These are phyloP conservation scores for Apis florea DNA, from an alignment of 1,140 invertebrate genomes.

Conservation along the genomic window DNA sequence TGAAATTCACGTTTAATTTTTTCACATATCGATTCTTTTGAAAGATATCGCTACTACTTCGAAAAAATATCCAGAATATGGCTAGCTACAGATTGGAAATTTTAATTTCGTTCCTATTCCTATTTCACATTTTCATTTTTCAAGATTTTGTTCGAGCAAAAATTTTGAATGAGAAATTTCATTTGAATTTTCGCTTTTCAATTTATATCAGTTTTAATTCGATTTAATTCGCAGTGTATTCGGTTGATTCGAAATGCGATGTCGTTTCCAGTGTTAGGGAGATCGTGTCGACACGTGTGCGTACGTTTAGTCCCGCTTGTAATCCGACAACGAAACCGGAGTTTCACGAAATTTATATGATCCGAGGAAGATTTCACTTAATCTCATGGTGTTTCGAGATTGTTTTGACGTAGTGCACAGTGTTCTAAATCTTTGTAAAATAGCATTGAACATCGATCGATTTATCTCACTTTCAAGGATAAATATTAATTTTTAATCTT, in stretches of 20 bases:
- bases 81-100: neutral
- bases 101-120: neutral
- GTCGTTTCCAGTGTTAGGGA: neutral
- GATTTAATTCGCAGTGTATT: neutral
- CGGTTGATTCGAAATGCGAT: neutral
- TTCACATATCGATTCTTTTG: neutral
- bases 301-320: conserved; percentile 1
- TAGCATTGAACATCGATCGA: too few species aligned
- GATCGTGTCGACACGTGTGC: conserved; percentile 28
- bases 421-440: neutral
- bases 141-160: too few species aligned
- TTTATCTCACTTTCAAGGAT: too few species aligned
- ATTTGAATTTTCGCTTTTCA: too few species aligned
- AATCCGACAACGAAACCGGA: conserved; percentile 20
- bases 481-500: too few species aligned
- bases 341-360: conserved; percentile 36
- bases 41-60: neutral
- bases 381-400: neutral
- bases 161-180: too few species aligned
- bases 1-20: too few species aligned
- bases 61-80: neutral
- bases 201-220: neutral
- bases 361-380: conserved; percentile 22
- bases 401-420: neutral
- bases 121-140: too few species aligned